Evolutionary conservation across 2,888 invertebrate genomes (phyloP), one percentile per base, ranked within the genome.

Genomic region (Liopterus haemorrhoidalis): DNA sequence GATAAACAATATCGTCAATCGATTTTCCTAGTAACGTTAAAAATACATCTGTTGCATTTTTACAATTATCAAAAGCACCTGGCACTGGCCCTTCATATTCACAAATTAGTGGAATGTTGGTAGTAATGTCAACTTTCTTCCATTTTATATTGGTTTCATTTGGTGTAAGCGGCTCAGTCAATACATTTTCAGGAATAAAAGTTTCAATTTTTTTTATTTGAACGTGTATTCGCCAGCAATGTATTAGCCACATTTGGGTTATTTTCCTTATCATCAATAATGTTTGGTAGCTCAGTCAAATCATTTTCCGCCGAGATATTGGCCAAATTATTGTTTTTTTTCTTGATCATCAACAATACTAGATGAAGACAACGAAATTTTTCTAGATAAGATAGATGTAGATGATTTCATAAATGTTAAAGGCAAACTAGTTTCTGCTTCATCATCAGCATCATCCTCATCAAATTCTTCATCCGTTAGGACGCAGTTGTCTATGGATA

Each of bases 1-100:
- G 53, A 37, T 41, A 49, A 9, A 46, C 39, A 28, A 49, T 45
- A 36, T 52, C 28, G 30, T 49, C 44, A 42, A 48, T 33, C 15
- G 41, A 18, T n/a, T 40, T 12, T 16, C 48, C 49, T 28, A 50
- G 38, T 25, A 48, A 22, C 19, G 22, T 12, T 14, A 47, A 25
- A 43, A 39, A 49, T n/a, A 31, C 35, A 25, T 48, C 44, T 22
- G 48, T 48, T 15, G 48, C 42, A n/a, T 22, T 19, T 11, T 36
- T 4, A 11, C 38, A 32, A 21, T 28, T 16, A 21, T 14, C 22
- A 30, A 48, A 48, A 14, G 28, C 30, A 15, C 40, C 44, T 15
- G 30, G 31, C 14, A 47, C 28, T n/a, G 48, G 32, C 19, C 40
- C 36, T 24, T 15, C 32, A 24, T 28, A 20, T 18, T 19, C 11